Evolutionary conservation across 2,113 vertebrate genomes (phyloP).

Genomic region (Macaca fascicularis): T2T-MFA8v1.1 NC_088380.1:29119001-29119500

Average conservation of each 20-base stretch:
- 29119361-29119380: background rate
- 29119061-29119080: conserved; percentile 24
- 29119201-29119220: conserved; percentile 24
- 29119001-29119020: conserved; percentile 6
- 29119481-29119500: background rate
- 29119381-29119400: background rate
- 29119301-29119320: background rate
- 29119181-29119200: conserved; percentile 49
- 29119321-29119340: conserved; percentile 19
- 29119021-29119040: background rate
- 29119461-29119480: background rate
- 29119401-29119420: background rate
- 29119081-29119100: conserved; percentile 25
- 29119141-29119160: conserved; percentile 23
- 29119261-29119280: background rate
- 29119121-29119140: conserved; percentile 11
- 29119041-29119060: conserved; percentile 59
- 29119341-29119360: conserved; percentile 22
- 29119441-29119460: background rate
- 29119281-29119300: background rate
- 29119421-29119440: background rate
- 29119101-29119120: conserved; percentile 23
- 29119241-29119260: conserved; percentile 16
- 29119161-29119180: background rate
- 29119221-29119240: conserved; percentile 59